Evolutionary conservation across 2,113 vertebrate genomes (phyloP).

Genomic region (Platycercus adscitus): DNA sequence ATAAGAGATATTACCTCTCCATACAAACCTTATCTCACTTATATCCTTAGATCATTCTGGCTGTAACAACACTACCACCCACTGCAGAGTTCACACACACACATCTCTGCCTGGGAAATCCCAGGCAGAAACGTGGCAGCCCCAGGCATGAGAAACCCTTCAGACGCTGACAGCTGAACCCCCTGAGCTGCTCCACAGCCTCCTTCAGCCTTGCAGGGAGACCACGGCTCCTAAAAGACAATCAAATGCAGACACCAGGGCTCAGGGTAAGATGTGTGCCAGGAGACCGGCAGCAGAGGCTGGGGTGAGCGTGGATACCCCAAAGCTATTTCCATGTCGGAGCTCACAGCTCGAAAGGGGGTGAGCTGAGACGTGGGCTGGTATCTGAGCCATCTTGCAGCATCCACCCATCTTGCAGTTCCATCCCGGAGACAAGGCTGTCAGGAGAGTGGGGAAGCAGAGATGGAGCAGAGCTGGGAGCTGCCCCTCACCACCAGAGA

Average conservation of each 20-base stretch:
- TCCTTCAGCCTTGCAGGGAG: not conserved
- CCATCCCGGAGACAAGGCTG: not conserved
- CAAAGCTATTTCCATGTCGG: not conserved
- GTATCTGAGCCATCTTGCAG: not conserved
- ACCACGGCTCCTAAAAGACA: not conserved
- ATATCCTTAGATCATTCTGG: not conserved
- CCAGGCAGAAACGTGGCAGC: not conserved
- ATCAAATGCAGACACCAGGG: not conserved
- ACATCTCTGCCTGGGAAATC: not conserved
- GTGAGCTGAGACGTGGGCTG: not conserved
- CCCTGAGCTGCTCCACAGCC: not conserved
- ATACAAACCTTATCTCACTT: not conserved
- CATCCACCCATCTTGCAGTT: not conserved
- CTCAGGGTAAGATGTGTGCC: accelerated
- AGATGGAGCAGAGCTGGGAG: not conserved
- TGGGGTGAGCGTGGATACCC: not conserved
- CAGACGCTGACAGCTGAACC: not conserved
- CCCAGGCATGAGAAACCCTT: not conserved
- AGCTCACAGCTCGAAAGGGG: not conserved
- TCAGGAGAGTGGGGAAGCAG: not conserved
- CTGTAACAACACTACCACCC: not conserved
- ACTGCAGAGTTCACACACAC: not conserved
- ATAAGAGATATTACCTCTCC: not conserved
- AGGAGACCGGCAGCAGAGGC: not conserved
- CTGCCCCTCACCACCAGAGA: not conserved